Percentiles rank a stretch among this genome's conserved stretches.
These are phyloP conservation scores for Sipha maydis DNA, from an alignment of 2,888 invertebrate genomes.

Conservation along the genomic window DNA sequence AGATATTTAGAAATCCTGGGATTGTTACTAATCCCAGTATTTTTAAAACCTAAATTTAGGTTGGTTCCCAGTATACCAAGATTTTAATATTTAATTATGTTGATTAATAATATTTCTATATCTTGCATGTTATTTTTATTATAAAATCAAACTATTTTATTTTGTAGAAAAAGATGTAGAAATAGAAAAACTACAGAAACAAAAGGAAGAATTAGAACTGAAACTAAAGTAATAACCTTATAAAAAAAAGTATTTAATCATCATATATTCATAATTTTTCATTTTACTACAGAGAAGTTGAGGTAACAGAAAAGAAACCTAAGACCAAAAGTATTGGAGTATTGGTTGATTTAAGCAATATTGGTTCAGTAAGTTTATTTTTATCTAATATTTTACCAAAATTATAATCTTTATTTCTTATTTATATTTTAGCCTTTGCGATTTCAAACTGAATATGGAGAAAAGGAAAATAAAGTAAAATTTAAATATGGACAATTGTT, in stretches of 20 bases:
- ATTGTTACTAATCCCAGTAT: too few species aligned
- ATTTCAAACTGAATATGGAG: background rate
- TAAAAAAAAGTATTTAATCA: background rate
- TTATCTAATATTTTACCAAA: background rate
- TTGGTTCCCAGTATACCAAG: too few species aligned
- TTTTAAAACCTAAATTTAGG: too few species aligned
- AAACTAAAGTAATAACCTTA: conserved; percentile 9
- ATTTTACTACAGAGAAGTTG: conserved; percentile 21
- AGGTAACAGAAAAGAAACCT: background rate
- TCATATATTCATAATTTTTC: background rate
- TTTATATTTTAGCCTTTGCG: conserved; percentile 21
- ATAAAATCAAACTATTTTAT: background rate
- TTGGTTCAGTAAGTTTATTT: conserved; percentile 33
- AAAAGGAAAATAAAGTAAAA: conserved; percentile 50
- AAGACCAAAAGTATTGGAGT: conserved; percentile 18
- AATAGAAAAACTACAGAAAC: background rate
- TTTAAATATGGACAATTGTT: background rate
- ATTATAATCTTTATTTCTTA: background rate
- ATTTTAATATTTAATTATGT: too few species aligned
- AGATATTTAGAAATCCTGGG: background rate
- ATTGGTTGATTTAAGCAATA: conserved; percentile 23
- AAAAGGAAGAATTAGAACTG: background rate
- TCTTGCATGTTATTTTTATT: background rate
- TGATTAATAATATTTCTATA: too few species aligned
- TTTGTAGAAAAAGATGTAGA: conserved; percentile 8